Percentiles rank a stretch among this genome's conserved stretches.
Conservation (phyloP, 2,888 invertebrate genomes). For the Spisula subtruncata region DNA sequence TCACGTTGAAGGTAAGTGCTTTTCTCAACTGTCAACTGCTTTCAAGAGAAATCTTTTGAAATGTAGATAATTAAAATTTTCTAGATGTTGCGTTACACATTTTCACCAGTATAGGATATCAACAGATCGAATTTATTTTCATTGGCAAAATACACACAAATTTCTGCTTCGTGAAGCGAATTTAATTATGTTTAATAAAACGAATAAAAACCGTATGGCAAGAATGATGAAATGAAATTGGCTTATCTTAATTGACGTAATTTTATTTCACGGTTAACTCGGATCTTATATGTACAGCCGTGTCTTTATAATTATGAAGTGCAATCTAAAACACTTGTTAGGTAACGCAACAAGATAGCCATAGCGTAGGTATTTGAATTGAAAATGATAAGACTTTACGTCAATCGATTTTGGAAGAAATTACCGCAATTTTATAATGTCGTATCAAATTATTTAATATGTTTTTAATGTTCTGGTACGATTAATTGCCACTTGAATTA, state of each 20-base stretch:
- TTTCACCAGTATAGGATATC: neutral
- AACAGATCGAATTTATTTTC: neutral
- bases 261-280: slow-evolving; percentile 4
- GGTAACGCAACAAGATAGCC: neutral
- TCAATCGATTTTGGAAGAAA: slow-evolving; percentile 1
- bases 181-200: slow-evolving; percentile 11
- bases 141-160: slow-evolving; percentile 4
- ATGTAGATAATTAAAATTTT: no score
- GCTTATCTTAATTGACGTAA: slow-evolving; percentile 7
- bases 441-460: no score
- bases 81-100: no score
- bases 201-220: neutral
- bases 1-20: no score
- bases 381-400: neutral
- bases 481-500: no score
- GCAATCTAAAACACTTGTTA: neutral
- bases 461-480: no score
- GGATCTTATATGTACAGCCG: neutral
- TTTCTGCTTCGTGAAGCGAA: neutral
- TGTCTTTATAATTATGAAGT: slow-evolving; percentile 3
- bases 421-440: neutral
- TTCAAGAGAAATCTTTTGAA: no score
- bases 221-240: slow-evolving; percentile 13
- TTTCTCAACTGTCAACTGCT: no score
- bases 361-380: neutral